Base-by-base conservation (phyloP, 2,888 invertebrate species). In the Suillia variegata region DNA sequence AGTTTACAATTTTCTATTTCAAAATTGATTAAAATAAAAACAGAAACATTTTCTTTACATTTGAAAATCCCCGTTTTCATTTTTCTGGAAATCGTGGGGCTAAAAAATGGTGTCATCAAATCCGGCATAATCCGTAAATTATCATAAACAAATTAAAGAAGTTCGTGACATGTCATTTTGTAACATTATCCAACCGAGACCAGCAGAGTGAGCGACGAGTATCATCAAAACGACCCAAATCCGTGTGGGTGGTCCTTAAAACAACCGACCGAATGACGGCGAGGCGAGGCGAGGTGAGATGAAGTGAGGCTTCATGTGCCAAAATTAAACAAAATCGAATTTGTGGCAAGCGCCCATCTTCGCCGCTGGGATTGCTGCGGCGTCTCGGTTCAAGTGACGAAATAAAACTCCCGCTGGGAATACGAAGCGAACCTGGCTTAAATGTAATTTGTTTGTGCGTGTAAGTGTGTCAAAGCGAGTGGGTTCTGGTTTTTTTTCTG, bases 91-190 rank as follows among this genome's bases (percentile, higher is more conserved):
- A n/a, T n/a, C n/a, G n/a, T n/a, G n/a, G n/a, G n/a, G n/a, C n/a
- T n/a, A n/a, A n/a, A n/a, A 38, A 38, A n/a, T 10, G 15, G n/a
- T 38, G 38, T 38, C 38, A 45, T 18, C 4, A 17, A 45, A 45
- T 18, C 45, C 45, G n/a, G 4, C 55, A 65, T 67, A 70, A 70
- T 65, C 62, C 75, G 65, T 69, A 76, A 70, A 77, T 78, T 77
- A 78, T 74, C 75, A 76, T 77, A 76, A 78, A 70, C 76, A 78
- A 79, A 79, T 78, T 76, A 78, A 69, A 78, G 69, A 74, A 74
- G 66, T 75, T 75, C 69, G 65, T 70, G 68, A 70, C 69, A 67
- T 74, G 74, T 73, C 73, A 69, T 66, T 70, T 73, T 71, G 67
- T n/a, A 13, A 5, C 38, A 38, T 38, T 38, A 26, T n/a, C n/a